phyloP scores from a whole-genome alignment of 2,888 invertebrate species.

The Dicycla oo region DNA sequence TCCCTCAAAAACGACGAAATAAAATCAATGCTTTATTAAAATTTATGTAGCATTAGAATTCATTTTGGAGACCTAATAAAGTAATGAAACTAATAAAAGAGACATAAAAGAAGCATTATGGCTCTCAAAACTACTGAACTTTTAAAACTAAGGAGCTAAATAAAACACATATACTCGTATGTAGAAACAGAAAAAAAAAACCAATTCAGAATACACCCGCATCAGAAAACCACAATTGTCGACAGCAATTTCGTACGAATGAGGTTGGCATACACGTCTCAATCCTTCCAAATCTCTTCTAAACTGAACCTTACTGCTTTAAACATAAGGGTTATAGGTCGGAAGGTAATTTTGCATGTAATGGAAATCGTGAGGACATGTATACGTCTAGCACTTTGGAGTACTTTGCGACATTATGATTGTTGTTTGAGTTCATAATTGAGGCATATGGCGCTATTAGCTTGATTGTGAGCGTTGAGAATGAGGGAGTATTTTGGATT shows the following conservation, averaged over 20 bases:
- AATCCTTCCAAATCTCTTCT: conserved; percentile 54
- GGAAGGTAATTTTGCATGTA: conserved; percentile 72
- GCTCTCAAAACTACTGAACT: background rate
- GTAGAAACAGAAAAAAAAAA: conserved; percentile 35
- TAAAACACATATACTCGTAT: conserved; percentile 11
- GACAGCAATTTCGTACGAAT: conserved; percentile 81
- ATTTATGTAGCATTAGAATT: too few relatives aligned
- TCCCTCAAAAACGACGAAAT: background rate
- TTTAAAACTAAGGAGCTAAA: background rate
- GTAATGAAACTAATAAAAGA: background rate
- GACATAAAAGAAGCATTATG: background rate
- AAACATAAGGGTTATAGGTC: conserved; percentile 25
- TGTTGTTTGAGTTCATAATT: conserved; percentile 66
- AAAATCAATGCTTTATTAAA: background rate
- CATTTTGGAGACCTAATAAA: background rate
- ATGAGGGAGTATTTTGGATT: conserved; percentile 22
- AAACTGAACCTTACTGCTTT: conserved; percentile 37
- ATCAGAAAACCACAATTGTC: conserved; percentile 77
- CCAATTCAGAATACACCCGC: conserved; percentile 71
- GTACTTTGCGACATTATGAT: conserved; percentile 75
- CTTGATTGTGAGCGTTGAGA: conserved; percentile 35
- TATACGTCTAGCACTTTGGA: conserved; percentile 69
- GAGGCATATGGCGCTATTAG: conserved; percentile 57
- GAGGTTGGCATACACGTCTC: conserved; percentile 80
- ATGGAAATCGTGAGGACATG: conserved; percentile 81